phyloP scores from a whole-genome alignment of 2,888 invertebrate species.

The Amphiduros pacificus region DNA sequence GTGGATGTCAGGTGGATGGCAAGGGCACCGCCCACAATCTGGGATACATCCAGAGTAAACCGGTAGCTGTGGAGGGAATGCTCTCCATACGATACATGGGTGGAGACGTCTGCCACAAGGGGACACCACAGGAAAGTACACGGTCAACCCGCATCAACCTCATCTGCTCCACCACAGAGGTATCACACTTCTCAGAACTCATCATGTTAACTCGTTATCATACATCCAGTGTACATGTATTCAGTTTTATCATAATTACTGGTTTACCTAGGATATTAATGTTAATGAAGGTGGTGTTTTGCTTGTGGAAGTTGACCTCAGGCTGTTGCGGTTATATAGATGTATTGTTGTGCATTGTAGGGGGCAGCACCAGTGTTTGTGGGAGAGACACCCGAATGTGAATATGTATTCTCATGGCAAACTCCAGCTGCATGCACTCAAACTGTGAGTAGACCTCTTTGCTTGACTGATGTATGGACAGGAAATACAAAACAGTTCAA shows the following conservation, averaged over 20 bases:
- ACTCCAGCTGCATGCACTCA: conserved; percentile 53
- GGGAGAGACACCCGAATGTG: conserved; percentile 46
- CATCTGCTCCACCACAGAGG: conserved; percentile 38
- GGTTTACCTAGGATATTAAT: too few species aligned
- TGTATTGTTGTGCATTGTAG: neutral
- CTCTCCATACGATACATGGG: conserved; percentile 42
- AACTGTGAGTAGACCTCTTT: conserved; percentile 37
- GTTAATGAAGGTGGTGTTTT: too few species aligned
- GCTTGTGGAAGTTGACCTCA: too few species aligned
- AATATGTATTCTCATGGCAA: conserved; percentile 49
- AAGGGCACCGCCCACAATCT: conserved; percentile 35
- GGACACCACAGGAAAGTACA: conserved; percentile 33
- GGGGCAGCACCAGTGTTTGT: conserved; percentile 40
- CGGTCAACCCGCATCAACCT: conserved; percentile 47
- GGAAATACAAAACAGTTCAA: too few species aligned
- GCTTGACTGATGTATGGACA: too few species aligned
- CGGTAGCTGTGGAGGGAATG: conserved; percentile 40
- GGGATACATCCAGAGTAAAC: conserved; percentile 49
- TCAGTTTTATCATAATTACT: too few species aligned
- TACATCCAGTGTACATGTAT: too few species aligned
- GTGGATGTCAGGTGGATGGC: conserved; percentile 41
- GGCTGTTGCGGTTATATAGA: too few species aligned
- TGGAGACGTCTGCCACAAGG: conserved; percentile 44
- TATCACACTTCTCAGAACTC: conserved; percentile 10
- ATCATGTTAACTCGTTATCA: neutral